phyloP scores from a whole-genome alignment of 2,888 invertebrate species.

The Drosophila atripex region DNA sequence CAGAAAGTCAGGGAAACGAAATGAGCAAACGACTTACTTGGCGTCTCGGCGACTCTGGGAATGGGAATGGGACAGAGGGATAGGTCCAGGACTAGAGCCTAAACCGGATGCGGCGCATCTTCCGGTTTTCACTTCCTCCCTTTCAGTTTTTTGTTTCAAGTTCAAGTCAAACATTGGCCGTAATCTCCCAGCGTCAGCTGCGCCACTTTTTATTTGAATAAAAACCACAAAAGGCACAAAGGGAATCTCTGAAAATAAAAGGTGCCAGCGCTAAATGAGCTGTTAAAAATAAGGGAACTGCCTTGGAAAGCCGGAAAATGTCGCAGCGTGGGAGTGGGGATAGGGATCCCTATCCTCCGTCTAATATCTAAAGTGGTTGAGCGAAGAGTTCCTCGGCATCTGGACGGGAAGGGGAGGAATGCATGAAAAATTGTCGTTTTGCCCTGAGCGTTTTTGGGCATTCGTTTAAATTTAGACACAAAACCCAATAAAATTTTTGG shows the following conservation, averaged over 20 bases:
- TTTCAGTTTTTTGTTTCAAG: constrained; percentile 57
- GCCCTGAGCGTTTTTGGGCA: constrained; percentile 56
- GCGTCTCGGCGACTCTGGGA: background rate
- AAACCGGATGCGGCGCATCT: constrained; percentile 69
- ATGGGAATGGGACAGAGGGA: constrained; percentile 30
- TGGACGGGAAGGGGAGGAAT: constrained; percentile 27
- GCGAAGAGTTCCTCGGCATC: constrained; percentile 39
- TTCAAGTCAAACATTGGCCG: constrained; percentile 75
- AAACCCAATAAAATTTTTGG: constrained; percentile 69
- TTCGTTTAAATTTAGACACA: constrained; percentile 71
- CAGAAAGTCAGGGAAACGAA: constrained; percentile 15
- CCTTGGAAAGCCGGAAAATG: constrained; percentile 58
- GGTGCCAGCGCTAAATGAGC: constrained; percentile 73
- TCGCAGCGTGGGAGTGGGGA: constrained; percentile 43
- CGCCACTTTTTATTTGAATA: constrained; percentile 56
- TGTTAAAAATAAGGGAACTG: constrained; percentile 53
- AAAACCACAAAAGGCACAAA: constrained; percentile 45
- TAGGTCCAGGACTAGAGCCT: constrained; percentile 34
- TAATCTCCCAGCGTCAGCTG: constrained; percentile 74
- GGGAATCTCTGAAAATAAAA: constrained; percentile 40
- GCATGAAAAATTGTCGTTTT: constrained; percentile 59
- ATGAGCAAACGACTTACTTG: constrained; percentile 54
- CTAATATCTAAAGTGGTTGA: constrained; percentile 53
- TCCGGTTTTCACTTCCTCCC: constrained; percentile 58
- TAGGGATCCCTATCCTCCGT: constrained; percentile 4